Evolutionary conservation across 2,888 invertebrate species (phyloP), one percentile per base, ranked within the genome.

Genomic region (Amphimallon solstitiale): DNA sequence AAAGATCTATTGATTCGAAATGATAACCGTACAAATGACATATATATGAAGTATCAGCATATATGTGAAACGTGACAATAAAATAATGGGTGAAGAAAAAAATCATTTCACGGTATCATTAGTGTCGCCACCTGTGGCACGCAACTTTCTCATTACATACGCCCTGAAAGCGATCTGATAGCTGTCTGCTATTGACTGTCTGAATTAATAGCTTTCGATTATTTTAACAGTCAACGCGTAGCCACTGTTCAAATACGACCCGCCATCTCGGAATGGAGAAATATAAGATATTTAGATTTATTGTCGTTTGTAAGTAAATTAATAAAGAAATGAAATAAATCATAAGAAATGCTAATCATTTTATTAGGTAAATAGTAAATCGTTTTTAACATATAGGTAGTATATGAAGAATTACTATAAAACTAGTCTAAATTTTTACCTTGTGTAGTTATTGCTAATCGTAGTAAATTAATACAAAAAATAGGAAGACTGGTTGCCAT

Each of bases 201-300:
- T 72, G 77, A 79, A 79, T 79, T 79, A 79, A 79, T 79, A 79
- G 79, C 79, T 72, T 80, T 80, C 78, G 78, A 79, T 79, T 78
- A 79, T 77, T 79, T 78, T 74, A 76, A 74, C 72, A 78, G 79
- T 77, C 78, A 78, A 78, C 78, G 76, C 78, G 56, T 59, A 59
- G 56, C 43, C 78, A 29, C 29, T 29, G 29, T 29, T 5, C 29
- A 29, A 29, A 29, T 29, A 9, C 6, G 29, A 29, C 9, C 5
- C 29, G 6, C 5, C 9, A 5, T 29, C 9, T 29, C 3, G 29
- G 9, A 3, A n/a, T n/a, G n/a, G n/a, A n/a, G n/a, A n/a, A n/a
- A n/a, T n/a, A n/a, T n/a, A n/a, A n/a, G n/a, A n/a, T n/a, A n/a
- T n/a, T n/a, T n/a, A n/a, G n/a, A n/a, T n/a, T n/a, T n/a, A n/a